These are phyloP conservation scores for Phenganax subtilis DNA, from an alignment of 92 coral and sea anemone genomes.

Conservation along the genomic window DNA sequence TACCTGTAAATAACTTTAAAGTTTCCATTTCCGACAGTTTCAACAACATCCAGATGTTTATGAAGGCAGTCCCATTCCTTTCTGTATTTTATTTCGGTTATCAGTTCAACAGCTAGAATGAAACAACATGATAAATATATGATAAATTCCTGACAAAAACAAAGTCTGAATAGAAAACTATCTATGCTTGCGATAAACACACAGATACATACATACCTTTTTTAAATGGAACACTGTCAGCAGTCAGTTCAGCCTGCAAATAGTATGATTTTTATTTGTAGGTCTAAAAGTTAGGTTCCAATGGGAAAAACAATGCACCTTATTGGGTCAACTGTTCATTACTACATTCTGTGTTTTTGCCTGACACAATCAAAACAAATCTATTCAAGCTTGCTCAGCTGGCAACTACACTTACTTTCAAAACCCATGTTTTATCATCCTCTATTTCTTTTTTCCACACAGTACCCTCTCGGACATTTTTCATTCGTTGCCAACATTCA, in stretches of 20 bases:
- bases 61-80: conserved; percentile 91
- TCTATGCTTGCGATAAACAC: neutral
- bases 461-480: conserved; percentile 65
- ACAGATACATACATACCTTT: conserved; percentile 53
- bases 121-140: neutral
- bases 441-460: conserved; percentile 72
- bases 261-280: neutral
- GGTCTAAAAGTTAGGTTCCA: neutral
- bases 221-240: conserved; percentile 73
- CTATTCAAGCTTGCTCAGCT: neutral
- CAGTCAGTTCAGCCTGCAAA: conserved; percentile 66
- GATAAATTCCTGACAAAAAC: neutral
- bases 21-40: conserved; percentile 72
- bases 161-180: neutral
- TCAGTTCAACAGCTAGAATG: conserved; percentile 71
- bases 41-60: conserved; percentile 75
- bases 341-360: no score
- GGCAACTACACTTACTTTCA: conserved; percentile 52
- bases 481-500: conserved; percentile 65
- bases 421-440: conserved; percentile 63
- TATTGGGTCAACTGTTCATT: no score
- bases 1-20: conserved; percentile 94
- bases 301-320: no score
- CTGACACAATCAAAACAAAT: no score
- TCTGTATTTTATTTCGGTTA: conserved; percentile 75